phyloP scores from a whole-genome alignment of 1,140 invertebrate genomes.

The Rhizoglyphus robini region DNA sequence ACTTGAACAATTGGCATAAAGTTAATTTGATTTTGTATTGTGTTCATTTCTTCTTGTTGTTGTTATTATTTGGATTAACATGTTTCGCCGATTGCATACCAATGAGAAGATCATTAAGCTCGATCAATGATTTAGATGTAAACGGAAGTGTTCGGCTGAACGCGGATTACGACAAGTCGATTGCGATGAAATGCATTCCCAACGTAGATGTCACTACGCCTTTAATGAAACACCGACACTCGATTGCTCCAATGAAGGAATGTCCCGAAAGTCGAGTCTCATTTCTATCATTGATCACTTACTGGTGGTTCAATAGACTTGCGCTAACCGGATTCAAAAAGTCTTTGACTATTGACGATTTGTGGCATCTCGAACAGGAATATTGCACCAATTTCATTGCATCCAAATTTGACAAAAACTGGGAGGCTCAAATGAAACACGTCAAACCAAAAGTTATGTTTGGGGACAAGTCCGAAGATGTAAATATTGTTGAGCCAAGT shows the following conservation, averaged over 20 bases:
- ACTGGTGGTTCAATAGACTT: slow-evolving; percentile 72
- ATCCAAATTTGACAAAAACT: slow-evolving; percentile 69
- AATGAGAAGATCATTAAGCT: not conserved
- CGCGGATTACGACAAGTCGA: not conserved
- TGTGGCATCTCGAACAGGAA: slow-evolving; percentile 76
- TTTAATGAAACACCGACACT: not conserved
- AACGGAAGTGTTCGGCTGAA: not conserved
- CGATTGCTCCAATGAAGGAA: slow-evolving; percentile 41
- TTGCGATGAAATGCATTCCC: slow-evolving; percentile 33
- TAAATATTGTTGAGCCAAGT: not conserved
- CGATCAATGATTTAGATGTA: not conserved
- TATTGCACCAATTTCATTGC: slow-evolving; percentile 66
- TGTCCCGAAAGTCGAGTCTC: slow-evolving; percentile 73
- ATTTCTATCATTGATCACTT: slow-evolving; percentile 71
- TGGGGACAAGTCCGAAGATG: not conserved
- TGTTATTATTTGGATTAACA: slow-evolving; percentile 59
- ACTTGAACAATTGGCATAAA: not conserved
- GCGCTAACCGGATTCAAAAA: slow-evolving; percentile 52
- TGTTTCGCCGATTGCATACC: slow-evolving; percentile 53
- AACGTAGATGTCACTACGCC: not conserved
- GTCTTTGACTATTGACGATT: slow-evolving; percentile 60
- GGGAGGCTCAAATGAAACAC: slow-evolving; percentile 43
- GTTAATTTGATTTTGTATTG: slow-evolving; percentile 55
- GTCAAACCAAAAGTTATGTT: not conserved
- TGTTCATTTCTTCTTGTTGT: slow-evolving; percentile 59